Conservation (phyloP, 2,888 invertebrate genomes). For the Cataglyphis cursor region DNA sequence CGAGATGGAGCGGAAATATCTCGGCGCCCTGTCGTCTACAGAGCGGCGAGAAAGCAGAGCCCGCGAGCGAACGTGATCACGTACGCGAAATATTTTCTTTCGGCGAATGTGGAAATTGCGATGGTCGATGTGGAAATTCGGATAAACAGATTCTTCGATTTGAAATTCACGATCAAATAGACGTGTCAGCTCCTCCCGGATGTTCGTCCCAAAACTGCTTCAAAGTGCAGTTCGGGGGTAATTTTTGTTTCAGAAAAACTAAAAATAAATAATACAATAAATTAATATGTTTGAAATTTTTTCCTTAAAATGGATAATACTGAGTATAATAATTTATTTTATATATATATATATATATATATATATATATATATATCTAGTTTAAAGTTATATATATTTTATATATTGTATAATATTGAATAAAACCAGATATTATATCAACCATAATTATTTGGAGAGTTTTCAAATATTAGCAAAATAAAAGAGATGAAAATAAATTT, state of each 20-base stretch:
- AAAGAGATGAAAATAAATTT: background rate
- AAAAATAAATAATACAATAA: background rate
- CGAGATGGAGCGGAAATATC: slow-evolving; percentile 9
- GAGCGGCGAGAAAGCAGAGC: background rate
- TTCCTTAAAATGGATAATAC: too few relatives aligned
- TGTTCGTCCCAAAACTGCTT: slow-evolving; percentile 15
- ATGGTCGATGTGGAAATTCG: slow-evolving; percentile 72
- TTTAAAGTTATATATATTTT: background rate
- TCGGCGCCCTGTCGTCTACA: background rate
- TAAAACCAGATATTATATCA: background rate
- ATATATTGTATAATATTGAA: background rate
- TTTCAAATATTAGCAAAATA: too few relatives aligned
- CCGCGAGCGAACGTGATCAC: slow-evolving; percentile 50
- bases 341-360: too few relatives aligned
- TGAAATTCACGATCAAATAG: slow-evolving; percentile 74
- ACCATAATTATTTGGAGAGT: background rate
- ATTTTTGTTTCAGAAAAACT: background rate
- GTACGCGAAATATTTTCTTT: slow-evolving; percentile 67
- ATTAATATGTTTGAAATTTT: too few relatives aligned
- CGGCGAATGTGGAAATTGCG: slow-evolving; percentile 68
- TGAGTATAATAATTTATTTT: too few relatives aligned
- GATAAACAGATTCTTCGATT: slow-evolving; percentile 75
- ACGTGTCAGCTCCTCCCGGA: background rate
- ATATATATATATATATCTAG: too few relatives aligned
- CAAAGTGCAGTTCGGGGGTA: background rate